These are phyloP conservation scores for Lipotes vexillifer DNA, from an alignment of 2,113 vertebrate species.

Conservation along the genomic window DNA sequence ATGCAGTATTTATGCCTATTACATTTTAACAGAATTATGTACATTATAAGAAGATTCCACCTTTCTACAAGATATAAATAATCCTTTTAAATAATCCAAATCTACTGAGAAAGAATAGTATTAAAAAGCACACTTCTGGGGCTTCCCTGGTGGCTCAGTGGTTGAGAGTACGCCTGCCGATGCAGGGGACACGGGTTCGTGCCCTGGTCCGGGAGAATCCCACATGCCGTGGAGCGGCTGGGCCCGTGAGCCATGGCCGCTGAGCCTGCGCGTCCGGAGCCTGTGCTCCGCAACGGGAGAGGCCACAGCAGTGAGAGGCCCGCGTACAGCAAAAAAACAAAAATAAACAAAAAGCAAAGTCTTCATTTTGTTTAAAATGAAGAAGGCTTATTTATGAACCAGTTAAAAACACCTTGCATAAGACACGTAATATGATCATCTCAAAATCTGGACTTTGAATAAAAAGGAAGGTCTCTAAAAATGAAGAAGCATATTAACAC, in stretches of 20 bases:
- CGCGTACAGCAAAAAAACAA: too few species aligned
- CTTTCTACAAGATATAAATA: neutral
- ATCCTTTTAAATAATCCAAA: neutral
- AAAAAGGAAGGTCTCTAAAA: neutral
- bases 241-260: too few species aligned
- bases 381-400: neutral
- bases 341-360: neutral
- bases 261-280: too few species aligned
- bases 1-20: neutral
- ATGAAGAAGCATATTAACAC: neutral
- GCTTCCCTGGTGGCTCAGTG: too few species aligned
- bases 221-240: too few species aligned
- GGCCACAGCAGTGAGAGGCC: too few species aligned
- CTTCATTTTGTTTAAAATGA: neutral
- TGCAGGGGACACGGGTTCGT: too few species aligned
- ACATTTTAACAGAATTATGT: neutral
- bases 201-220: rapidly evolving
- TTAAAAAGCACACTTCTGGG: neutral
- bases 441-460: neutral
- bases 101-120: neutral
- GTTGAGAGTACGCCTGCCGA: too few species aligned
- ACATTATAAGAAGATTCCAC: neutral
- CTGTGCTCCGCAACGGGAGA: too few species aligned
- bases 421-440: neutral
- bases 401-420: neutral